Conservation (phyloP, 2,113 vertebrate species). For the Rattus rattus region DNA sequence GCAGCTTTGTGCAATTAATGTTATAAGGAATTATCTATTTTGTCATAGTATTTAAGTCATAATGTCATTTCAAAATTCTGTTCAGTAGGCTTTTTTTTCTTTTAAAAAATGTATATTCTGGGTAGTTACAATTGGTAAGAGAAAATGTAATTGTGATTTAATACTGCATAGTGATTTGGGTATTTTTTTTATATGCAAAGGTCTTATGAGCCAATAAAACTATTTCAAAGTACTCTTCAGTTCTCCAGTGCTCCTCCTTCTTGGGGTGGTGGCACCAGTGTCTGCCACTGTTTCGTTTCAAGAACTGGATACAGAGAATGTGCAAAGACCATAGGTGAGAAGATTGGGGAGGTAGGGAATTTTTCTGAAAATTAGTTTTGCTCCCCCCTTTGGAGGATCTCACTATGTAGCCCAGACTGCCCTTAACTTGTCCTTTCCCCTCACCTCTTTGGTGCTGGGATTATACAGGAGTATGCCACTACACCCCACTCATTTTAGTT, state of each 20-base stretch:
- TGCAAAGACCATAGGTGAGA: background rate
- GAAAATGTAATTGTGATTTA: conserved; percentile 80
- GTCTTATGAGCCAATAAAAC: conserved; percentile 85
- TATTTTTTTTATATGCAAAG: conserved; percentile 84
- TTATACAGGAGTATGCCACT: background rate
- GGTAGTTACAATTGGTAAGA: conserved; percentile 72
- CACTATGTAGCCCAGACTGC: background rate
- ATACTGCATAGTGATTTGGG: conserved; percentile 81
- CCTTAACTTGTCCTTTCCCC: background rate
- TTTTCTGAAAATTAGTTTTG: background rate
- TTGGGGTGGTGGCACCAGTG: background rate
- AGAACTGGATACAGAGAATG: background rate
- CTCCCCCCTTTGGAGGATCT: background rate
- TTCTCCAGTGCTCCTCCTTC: background rate
- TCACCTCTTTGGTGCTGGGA: background rate
- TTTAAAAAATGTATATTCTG: conserved; percentile 79
- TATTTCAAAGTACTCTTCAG: conserved; percentile 75
- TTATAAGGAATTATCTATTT: conserved; percentile 73
- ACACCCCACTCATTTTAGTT: background rate
- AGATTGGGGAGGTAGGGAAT: background rate
- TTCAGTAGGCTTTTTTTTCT: conserved; percentile 68
- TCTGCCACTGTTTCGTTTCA: background rate
- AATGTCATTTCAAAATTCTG: conserved; percentile 76
- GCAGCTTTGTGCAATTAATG: conserved; percentile 79
- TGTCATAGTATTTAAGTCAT: conserved; percentile 79